A percentile compares a stretch with the other conserved stretches of the same genome.
phyloP scores from a whole-genome alignment of 1,140 invertebrate species.

The Drosophila dunni region DNA sequence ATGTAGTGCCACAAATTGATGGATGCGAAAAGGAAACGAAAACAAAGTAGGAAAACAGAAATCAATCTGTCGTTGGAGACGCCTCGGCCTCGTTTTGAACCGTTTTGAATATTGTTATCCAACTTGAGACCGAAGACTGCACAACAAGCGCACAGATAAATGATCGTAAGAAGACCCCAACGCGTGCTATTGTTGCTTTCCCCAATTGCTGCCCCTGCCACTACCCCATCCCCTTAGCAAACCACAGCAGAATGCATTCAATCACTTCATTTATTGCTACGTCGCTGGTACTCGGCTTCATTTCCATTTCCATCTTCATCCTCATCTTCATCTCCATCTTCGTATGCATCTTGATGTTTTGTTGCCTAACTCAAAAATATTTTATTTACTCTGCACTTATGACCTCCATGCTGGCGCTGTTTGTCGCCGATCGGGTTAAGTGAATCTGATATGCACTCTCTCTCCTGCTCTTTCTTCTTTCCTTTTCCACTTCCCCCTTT shows the following conservation, averaged over 20 bases:
- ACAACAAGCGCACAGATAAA: conserved; percentile 18
- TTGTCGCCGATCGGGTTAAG: conserved; percentile 72
- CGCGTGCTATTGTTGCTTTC: conserved; percentile 68
- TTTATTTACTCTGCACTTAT: conserved; percentile 83
- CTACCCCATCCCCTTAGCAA: conserved; percentile 13
- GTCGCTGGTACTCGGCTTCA: conserved; percentile 27
- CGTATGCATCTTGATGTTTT: conserved; percentile 26
- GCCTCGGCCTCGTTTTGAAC: conserved; percentile 9
- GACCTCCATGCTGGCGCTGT: conserved; percentile 65
- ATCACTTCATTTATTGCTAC: conserved; percentile 77
- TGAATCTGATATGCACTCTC: conserved; percentile 70
- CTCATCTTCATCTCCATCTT: conserved; percentile 28
- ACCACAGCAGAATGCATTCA: conserved; percentile 65
- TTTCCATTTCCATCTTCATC: conserved; percentile 28
- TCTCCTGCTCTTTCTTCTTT: neutral
- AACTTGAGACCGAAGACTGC: conserved; percentile 16
- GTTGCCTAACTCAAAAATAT: conserved; percentile 65
- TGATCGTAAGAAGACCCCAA: conserved; percentile 44
- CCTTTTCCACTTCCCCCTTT: too few species aligned
- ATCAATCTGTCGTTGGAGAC: conserved; percentile 66
- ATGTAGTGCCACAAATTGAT: conserved; percentile 63
- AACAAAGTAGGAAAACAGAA: conserved; percentile 35
- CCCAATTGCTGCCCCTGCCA: conserved; percentile 6
- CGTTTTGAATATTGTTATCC: conserved; percentile 20
- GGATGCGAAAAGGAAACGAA: conserved; percentile 62